Conservation (phyloP, 2,797 vertebrate genomes). For the Smutsia temminckii region DNA sequence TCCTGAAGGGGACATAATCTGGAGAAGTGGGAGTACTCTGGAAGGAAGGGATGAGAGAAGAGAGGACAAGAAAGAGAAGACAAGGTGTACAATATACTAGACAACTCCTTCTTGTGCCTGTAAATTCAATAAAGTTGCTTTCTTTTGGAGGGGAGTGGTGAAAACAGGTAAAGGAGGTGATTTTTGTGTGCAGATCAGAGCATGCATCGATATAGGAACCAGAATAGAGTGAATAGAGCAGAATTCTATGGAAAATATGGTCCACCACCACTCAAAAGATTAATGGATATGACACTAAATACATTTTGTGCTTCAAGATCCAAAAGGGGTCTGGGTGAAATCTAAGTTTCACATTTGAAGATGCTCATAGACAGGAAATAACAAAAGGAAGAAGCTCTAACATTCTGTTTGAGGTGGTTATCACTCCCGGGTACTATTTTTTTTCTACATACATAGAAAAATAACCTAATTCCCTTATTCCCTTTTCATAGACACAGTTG, state of each 20-base stretch:
- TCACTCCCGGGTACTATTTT: not conserved
- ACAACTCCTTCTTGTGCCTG: not conserved
- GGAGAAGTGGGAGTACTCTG: not conserved
- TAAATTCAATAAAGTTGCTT: not conserved
- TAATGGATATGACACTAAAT: not conserved
- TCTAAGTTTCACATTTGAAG: not conserved
- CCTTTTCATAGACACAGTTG: not conserved
- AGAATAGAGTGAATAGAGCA: not conserved
- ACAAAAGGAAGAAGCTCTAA: not conserved
- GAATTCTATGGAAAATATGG: not conserved
- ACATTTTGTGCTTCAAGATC: not conserved
- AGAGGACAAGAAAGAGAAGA: not conserved
- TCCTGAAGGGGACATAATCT: not conserved
- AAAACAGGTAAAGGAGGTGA: not conserved
- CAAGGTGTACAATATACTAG: accelerated
- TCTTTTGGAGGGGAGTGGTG: not conserved
- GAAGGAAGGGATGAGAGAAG: not conserved
- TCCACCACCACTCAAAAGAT: not conserved
- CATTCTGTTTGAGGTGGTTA: not conserved
- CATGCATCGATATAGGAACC: not conserved
- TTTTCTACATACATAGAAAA: not conserved
- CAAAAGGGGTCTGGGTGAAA: not conserved
- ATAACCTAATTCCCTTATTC: not conserved
- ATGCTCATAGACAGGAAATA: not conserved
- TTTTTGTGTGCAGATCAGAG: not conserved